Percentiles rank a stretch among this genome's conserved stretches.
phyloP scores from a whole-genome alignment of 2,797 vertebrate genomes.

The Limosa lapponica region DNA sequence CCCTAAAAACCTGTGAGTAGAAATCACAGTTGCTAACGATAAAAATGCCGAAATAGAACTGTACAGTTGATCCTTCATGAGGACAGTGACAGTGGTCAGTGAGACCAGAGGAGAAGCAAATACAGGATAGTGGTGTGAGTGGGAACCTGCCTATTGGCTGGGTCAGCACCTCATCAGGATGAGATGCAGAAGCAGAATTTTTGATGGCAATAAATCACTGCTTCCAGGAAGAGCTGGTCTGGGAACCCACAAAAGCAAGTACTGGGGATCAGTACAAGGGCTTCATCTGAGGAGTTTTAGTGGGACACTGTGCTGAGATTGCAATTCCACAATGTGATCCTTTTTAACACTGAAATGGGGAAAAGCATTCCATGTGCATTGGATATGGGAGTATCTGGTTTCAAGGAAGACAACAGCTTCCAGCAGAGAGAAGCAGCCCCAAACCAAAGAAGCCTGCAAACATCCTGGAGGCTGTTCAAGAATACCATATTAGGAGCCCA shows the following conservation, averaged over 20 bases:
- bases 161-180: background rate
- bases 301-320: background rate
- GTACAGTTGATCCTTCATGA: background rate
- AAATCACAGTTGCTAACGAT: background rate
- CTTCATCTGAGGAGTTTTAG: background rate
- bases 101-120: background rate
- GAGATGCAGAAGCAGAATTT: background rate
- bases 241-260: background rate
- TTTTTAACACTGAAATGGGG: background rate
- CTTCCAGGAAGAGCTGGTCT: background rate
- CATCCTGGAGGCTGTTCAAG: background rate
- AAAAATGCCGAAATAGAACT: background rate
- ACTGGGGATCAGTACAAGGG: background rate
- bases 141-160: accelerated
- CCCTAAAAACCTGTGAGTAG: background rate
- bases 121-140: background rate
- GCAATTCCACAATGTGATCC: accelerated
- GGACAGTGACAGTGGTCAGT: background rate
- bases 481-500: background rate
- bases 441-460: background rate
- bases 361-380: background rate
- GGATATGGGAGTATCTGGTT: accelerated
- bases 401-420: background rate
- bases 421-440: background rate
- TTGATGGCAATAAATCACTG: background rate